phyloP scores from a whole-genome alignment of 2,888 invertebrate species.

The Endomychus coccineus region DNA sequence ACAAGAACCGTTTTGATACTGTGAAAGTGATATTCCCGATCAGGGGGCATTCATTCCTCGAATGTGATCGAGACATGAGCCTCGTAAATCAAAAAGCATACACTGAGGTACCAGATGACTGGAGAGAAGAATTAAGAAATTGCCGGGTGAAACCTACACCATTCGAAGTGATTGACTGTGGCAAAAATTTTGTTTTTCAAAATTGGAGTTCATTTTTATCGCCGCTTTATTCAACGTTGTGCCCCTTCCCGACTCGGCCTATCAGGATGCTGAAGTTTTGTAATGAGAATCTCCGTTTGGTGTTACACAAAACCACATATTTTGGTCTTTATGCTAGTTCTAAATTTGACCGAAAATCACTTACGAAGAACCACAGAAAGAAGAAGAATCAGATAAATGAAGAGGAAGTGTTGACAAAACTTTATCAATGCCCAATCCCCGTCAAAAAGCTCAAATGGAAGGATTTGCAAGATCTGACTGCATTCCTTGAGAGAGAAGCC shows the following conservation, averaged over 20 bases:
- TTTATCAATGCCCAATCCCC: too few species aligned
- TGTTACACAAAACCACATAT: not conserved
- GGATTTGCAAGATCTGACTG: too few species aligned
- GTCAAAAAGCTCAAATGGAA: too few species aligned
- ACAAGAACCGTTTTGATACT: slow-evolving; percentile 3
- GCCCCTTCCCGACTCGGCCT: not conserved
- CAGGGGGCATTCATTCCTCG: slow-evolving; percentile 24
- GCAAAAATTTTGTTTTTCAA: slow-evolving; percentile 4
- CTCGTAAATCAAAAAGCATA: slow-evolving; percentile 22
- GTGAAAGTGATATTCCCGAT: slow-evolving; percentile 24
- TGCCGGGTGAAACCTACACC: slow-evolving; percentile 23
- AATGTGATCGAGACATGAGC: slow-evolving; percentile 23
- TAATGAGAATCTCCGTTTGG: not conserved
- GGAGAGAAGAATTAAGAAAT: slow-evolving; percentile 20
- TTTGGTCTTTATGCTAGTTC: not conserved
- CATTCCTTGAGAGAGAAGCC: too few species aligned
- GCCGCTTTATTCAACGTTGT: not conserved
- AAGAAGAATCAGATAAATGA: too few species aligned
- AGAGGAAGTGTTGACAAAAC: too few species aligned
- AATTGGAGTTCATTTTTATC: slow-evolving; percentile 1
- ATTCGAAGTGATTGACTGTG: slow-evolving; percentile 20
- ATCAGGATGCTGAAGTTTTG: slow-evolving; percentile 1
- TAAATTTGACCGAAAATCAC: too few species aligned
- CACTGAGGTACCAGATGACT: slow-evolving; percentile 22
- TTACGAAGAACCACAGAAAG: too few species aligned